A percentile compares a stretch with the other conserved stretches of the same genome.
Evolutionary conservation across 1,140 invertebrate species (phyloP).

Genomic region (Battus philenor): DNA sequence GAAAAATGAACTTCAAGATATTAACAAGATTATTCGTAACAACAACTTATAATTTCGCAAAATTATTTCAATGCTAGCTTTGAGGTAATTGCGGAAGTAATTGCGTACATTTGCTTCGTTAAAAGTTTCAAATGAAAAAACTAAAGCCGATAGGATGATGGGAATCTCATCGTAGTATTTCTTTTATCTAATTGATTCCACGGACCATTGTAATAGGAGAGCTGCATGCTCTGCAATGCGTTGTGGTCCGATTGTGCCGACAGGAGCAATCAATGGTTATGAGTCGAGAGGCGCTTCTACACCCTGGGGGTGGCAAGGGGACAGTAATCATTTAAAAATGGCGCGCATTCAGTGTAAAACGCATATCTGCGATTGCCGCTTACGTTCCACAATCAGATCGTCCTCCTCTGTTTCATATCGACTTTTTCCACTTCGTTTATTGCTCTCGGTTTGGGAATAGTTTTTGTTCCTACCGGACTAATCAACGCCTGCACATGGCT

Average conservation of each 20-base stretch:
- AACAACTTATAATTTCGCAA: too few species aligned
- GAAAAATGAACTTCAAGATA: too few species aligned
- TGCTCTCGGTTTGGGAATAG: slow-evolving; percentile 67
- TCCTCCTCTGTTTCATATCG: slow-evolving; percentile 55
- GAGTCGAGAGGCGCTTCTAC: slow-evolving; percentile 30
- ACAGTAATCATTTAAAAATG: slow-evolving; percentile 64
- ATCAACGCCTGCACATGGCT: slow-evolving; percentile 65
- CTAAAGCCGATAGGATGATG: slow-evolving; percentile 28
- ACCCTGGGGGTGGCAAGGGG: slow-evolving; percentile 22
- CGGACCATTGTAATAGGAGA: slow-evolving; percentile 43
- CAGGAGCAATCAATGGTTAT: slow-evolving; percentile 66
- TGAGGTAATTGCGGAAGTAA: too few species aligned
- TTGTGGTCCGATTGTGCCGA: slow-evolving; percentile 46
- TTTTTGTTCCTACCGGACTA: slow-evolving; percentile 70
- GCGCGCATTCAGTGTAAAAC: slow-evolving; percentile 55
- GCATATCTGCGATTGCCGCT: slow-evolving; percentile 63
- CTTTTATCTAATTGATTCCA: slow-evolving; percentile 64
- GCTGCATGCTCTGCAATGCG: slow-evolving; percentile 40
- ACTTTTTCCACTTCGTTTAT: slow-evolving; percentile 72
- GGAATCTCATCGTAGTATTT: slow-evolving; percentile 50
- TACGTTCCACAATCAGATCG: slow-evolving; percentile 62
- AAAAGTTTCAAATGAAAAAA: too few species aligned
- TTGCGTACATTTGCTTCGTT: too few species aligned
- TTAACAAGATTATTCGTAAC: too few species aligned
- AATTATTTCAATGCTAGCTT: too few species aligned